Evolutionary conservation across 2,113 vertebrate genomes (phyloP).

Genomic region (Protomyctophum bolini): DNA sequence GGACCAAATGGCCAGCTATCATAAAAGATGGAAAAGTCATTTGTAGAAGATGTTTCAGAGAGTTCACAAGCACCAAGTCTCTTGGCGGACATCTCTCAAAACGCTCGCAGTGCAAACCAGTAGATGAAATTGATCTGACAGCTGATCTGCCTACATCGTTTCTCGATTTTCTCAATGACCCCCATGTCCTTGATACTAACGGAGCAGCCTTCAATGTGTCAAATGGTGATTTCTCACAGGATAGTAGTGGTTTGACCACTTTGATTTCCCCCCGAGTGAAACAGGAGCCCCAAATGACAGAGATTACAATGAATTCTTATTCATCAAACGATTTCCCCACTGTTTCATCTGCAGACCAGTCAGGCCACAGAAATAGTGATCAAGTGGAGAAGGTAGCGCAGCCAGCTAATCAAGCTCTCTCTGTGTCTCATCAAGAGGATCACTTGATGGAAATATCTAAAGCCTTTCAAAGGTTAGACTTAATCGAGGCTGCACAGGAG

Average conservation of each 20-base stretch:
- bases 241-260: constrained; percentile 64
- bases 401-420: constrained; percentile 25
- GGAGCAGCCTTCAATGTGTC: constrained; percentile 60
- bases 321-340: constrained; percentile 43
- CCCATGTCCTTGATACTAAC: constrained; percentile 74
- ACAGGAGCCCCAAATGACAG: constrained; percentile 62
- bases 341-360: constrained; percentile 49
- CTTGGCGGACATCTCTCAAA: constrained; percentile 97
- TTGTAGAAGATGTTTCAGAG: constrained; percentile 96
- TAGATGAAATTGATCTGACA: constrained; percentile 92
- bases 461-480: constrained; percentile 88
- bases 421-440: constrained; percentile 76
- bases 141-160: constrained; percentile 89
- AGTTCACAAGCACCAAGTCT: constrained; percentile 96
- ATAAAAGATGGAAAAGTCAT: constrained; percentile 98
- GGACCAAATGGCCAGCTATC: constrained; percentile 97
- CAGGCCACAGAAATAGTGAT: constrained; percentile 34
- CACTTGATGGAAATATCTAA: constrained; percentile 89
- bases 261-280: constrained; percentile 63
- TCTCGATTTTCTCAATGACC: constrained; percentile 92
- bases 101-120: constrained; percentile 92
- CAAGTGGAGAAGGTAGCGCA: constrained; percentile 52
- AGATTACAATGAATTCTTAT: constrained; percentile 58
- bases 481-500: constrained; percentile 81
- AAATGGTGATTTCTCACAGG: constrained; percentile 73